Evolutionary conservation across 2,888 invertebrate genomes (phyloP).

Genomic region (Suillia variegata): DNA sequence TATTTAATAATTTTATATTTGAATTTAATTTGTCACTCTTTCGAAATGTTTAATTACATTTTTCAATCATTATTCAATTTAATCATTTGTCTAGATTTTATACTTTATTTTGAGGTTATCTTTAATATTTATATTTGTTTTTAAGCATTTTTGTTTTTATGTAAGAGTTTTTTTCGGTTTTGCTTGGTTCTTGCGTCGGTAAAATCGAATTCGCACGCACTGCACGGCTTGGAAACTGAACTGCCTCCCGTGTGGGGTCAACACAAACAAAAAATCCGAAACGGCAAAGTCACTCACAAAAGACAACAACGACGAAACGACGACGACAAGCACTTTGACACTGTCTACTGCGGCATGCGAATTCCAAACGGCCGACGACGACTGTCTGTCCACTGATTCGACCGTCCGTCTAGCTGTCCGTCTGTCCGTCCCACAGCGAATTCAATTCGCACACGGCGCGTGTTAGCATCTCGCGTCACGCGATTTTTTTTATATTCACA

Average conservation of each 20-base stretch:
- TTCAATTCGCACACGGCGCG: too few relatives aligned
- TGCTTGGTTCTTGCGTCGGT: background rate
- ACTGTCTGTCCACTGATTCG: too few relatives aligned
- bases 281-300: background rate
- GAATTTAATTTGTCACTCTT: too few relatives aligned
- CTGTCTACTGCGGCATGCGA: background rate
- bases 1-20: too few relatives aligned
- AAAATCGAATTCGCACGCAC: slow-evolving; percentile 1
- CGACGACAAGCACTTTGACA: slow-evolving; percentile 4
- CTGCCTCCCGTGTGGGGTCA: slow-evolving; percentile 3
- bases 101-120: background rate
- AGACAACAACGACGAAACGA: background rate
- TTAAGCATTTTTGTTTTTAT: background rate
- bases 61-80: too few relatives aligned
- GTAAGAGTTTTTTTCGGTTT: background rate
- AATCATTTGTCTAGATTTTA: background rate
- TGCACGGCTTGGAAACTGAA: too few relatives aligned
- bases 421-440: too few relatives aligned
- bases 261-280: too few relatives aligned
- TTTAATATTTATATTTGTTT: background rate
- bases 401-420: too few relatives aligned
- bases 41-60: too few relatives aligned
- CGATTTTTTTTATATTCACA: too few relatives aligned
- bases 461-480: too few relatives aligned
- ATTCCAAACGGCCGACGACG: background rate